phyloP scores from a whole-genome alignment of 2,888 invertebrate genomes.

The Erebia ligea region DNA sequence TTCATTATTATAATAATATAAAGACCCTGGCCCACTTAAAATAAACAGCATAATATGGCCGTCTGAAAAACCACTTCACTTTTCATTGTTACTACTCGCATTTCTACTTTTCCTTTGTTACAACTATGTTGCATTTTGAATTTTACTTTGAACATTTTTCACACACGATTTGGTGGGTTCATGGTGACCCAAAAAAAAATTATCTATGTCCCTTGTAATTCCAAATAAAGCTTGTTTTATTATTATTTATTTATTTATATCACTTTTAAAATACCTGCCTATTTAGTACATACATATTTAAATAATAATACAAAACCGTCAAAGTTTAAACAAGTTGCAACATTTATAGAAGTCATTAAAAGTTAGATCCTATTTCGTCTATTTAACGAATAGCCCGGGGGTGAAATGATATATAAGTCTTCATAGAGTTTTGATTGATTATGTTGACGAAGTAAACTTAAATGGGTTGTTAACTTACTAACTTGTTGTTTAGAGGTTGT shows the following conservation, averaged over 20 bases:
- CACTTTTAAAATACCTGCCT: neutral
- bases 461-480: neutral
- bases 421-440: slow-evolving; percentile 17
- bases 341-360: slow-evolving; percentile 7
- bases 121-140: neutral
- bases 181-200: too few species aligned
- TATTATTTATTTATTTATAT: neutral
- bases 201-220: too few species aligned
- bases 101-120: neutral
- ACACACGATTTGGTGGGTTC: neutral
- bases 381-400: neutral
- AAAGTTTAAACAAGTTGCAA: slow-evolving; percentile 5
- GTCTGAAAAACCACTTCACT: neutral
- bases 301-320: neutral
- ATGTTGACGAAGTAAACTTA: slow-evolving; percentile 12
- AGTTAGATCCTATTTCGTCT: slow-evolving; percentile 9
- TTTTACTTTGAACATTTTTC: neutral
- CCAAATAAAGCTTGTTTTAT: too few species aligned
- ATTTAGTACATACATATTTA: neutral
- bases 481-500: slow-evolving; percentile 3
- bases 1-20: slow-evolving; percentile 2
- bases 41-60: neutral
- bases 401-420: slow-evolving; percentile 2
- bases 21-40: neutral
- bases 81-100: slow-evolving; percentile 3